Evolutionary conservation across 2,113 vertebrate genomes (phyloP).

Genomic region (Phasianus colchicus): DNA sequence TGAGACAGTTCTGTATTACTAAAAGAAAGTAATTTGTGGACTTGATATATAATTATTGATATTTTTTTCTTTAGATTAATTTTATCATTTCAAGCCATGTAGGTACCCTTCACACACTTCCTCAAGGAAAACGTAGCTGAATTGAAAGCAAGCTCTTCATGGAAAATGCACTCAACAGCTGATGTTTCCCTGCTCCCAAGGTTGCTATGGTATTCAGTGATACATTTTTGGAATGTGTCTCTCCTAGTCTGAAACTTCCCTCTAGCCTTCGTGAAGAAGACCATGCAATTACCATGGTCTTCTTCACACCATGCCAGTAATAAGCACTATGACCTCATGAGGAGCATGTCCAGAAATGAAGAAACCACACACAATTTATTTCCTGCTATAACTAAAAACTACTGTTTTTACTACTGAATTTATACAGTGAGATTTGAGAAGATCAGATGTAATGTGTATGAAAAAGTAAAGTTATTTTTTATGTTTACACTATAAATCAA

Average conservation of each 20-base stretch:
- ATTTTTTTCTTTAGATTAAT: background rate
- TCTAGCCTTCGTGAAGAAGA: background rate
- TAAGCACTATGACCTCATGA: background rate
- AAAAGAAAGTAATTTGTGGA: background rate
- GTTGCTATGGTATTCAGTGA: background rate
- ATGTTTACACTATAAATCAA: background rate
- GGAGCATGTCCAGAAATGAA: background rate
- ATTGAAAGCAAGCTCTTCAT: background rate
- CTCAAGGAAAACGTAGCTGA: background rate
- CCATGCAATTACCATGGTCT: background rate
- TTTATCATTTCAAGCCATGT: background rate
- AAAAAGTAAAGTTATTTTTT: background rate
- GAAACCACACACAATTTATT: background rate
- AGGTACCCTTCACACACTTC: background rate
- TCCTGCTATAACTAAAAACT: background rate
- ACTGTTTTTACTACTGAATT: background rate
- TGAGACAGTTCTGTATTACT: background rate
- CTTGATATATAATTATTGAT: background rate
- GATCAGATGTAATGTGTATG: background rate
- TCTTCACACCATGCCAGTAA: background rate
- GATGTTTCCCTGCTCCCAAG: background rate
- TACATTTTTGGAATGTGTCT: background rate
- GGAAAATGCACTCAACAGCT: background rate
- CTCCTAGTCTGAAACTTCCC: background rate
- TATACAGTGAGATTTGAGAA: background rate